These are phyloP conservation scores for Paraplagusia blochii DNA, from an alignment of 2,113 vertebrate species.

Conservation along the genomic window DNA sequence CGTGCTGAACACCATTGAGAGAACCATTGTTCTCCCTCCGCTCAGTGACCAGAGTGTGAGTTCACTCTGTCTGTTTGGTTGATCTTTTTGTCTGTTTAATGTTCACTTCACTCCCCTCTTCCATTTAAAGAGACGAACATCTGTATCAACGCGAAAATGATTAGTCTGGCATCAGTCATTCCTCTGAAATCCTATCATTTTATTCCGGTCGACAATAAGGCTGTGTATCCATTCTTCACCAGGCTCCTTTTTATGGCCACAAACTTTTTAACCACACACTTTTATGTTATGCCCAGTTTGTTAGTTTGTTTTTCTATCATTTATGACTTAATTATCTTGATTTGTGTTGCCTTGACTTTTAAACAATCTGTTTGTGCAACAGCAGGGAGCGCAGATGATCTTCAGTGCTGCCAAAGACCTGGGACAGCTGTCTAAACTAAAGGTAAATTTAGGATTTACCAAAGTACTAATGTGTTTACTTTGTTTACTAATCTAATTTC, in stretches of 20 bases:
- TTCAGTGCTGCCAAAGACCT: slow-evolving; percentile 97
- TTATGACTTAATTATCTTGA: slow-evolving; percentile 1
- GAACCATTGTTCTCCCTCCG: slow-evolving; percentile 91
- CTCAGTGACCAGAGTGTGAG: slow-evolving; percentile 93
- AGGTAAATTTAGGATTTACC: slow-evolving; percentile 84
- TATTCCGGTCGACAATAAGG: too few relatives aligned
- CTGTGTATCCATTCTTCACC: too few relatives aligned
- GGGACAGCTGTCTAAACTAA: slow-evolving; percentile 95
- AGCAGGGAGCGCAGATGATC: slow-evolving; percentile 96
- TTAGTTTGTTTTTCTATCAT: too few relatives aligned
- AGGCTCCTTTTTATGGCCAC: too few relatives aligned
- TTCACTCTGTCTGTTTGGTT: slow-evolving; percentile 35
- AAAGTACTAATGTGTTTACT: too few relatives aligned
- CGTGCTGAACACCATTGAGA: slow-evolving; percentile 93
- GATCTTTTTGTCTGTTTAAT: slow-evolving; percentile 2
- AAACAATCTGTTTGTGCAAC: slow-evolving; percentile 35
- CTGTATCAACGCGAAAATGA: too few relatives aligned
- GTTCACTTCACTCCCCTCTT: slow-evolving; percentile 15
- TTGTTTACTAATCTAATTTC: too few relatives aligned
- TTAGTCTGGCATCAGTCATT: too few relatives aligned
- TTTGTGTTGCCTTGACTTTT: background rate
- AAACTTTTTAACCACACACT: too few relatives aligned
- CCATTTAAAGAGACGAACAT: too few relatives aligned
- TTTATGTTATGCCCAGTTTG: too few relatives aligned
- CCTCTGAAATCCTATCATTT: too few relatives aligned